A percentile compares a stretch with the other conserved stretches of the same genome.
Evolutionary conservation across 2,113 vertebrate genomes (phyloP).

Genomic region (Pygoscelis adeliae): DNA sequence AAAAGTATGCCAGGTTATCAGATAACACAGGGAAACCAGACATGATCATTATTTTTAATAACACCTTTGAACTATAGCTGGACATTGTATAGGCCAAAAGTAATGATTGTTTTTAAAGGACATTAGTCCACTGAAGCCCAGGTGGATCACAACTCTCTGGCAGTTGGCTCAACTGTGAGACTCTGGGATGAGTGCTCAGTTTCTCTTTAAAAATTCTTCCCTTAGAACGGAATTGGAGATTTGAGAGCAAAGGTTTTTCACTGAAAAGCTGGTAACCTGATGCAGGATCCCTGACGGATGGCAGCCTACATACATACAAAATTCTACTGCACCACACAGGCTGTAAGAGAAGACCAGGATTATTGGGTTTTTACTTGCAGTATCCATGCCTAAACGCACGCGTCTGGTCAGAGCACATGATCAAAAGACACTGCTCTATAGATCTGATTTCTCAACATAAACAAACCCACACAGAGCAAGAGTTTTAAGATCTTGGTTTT

Average conservation of each 20-base stretch:
- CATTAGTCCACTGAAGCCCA: neutral
- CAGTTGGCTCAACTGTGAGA: accelerated
- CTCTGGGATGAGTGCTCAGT: neutral
- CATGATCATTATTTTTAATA: neutral
- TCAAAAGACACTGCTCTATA: neutral
- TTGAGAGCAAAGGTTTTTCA: neutral
- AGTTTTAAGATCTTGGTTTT: neutral
- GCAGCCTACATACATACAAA: neutral
- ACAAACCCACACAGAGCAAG: neutral
- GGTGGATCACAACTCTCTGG: accelerated
- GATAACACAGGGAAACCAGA: neutral
- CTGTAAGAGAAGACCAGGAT: neutral
- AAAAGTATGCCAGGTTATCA: neutral
- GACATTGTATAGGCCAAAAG: neutral
- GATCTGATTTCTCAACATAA: neutral
- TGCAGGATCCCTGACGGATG: neutral
- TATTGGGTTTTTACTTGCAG: neutral
- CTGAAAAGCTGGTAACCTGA: neutral
- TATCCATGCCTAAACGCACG: neutral
- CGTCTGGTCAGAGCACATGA: neutral
- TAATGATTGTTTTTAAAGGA: neutral
- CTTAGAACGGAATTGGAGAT: neutral
- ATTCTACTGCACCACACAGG: neutral
- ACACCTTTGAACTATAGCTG: neutral
- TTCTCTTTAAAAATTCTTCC: neutral